A percentile compares a stretch with the other conserved stretches of the same genome.
phyloP scores from a whole-genome alignment of 2,113 vertebrate species.

The Saccopteryx bilineata region DNA sequence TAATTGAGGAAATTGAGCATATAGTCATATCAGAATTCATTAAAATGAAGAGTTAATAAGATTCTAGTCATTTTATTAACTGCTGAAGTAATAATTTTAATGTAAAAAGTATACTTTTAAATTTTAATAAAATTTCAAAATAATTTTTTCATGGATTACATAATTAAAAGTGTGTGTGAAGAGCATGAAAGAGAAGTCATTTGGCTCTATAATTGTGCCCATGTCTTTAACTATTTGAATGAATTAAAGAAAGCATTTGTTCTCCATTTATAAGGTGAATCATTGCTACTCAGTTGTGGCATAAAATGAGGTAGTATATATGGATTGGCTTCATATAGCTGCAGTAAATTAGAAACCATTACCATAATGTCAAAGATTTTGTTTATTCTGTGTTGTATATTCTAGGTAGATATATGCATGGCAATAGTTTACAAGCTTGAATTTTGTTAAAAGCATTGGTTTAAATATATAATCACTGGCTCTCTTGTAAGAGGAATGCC shows the following conservation, averaged over 20 bases:
- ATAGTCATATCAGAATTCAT: neutral
- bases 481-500: neutral
- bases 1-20: constrained; percentile 34
- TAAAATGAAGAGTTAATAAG: neutral
- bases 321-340: neutral
- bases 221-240: neutral
- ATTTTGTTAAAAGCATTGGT: neutral
- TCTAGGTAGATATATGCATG: neutral
- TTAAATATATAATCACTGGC: neutral
- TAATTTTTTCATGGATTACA: neutral
- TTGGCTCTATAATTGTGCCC: neutral
- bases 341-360: neutral
- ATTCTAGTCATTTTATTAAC: constrained; percentile 24
- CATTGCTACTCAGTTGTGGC: neutral
- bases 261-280: neutral
- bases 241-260: constrained; percentile 26
- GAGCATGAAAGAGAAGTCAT: neutral
- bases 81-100: constrained; percentile 3
- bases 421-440: neutral
- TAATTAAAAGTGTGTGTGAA: neutral
- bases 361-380: neutral
- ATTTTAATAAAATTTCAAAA: constrained; percentile 26
- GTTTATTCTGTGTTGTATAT: neutral
- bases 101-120: constrained; percentile 5
- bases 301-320: neutral